Evolutionary conservation across 2,888 invertebrate genomes (phyloP).

Genomic region (Pyrrhia umbra): DNA sequence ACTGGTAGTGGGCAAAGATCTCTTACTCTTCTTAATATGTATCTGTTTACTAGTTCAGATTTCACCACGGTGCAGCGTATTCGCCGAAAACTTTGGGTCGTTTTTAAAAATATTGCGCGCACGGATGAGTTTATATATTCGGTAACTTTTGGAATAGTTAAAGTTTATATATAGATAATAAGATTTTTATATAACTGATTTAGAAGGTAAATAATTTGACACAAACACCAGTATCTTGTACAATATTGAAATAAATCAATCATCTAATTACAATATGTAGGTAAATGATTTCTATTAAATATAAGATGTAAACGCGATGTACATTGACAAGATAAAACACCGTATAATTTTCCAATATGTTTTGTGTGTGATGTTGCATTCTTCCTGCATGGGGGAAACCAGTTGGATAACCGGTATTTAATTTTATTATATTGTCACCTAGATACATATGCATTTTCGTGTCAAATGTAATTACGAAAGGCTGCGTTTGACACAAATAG

Average conservation of each 20-base stretch:
- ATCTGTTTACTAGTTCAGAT: too few relatives aligned
- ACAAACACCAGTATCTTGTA: not conserved
- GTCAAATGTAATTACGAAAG: not conserved
- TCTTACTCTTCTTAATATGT: too few relatives aligned
- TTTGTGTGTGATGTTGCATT: constrained; percentile 6
- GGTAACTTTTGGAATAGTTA: too few relatives aligned
- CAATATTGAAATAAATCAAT: constrained; percentile 26
- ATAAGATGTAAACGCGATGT: not conserved
- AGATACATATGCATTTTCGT: not conserved
- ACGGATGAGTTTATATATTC: too few relatives aligned
- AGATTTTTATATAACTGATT: too few relatives aligned
- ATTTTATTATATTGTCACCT: not conserved
- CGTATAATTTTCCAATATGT: constrained; percentile 33
- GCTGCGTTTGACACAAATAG: too few relatives aligned
- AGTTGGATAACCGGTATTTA: constrained; percentile 14
- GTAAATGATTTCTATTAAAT: not conserved
- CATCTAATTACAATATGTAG: constrained; percentile 1
- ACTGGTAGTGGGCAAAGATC: too few relatives aligned
- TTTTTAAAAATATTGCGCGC: too few relatives aligned
- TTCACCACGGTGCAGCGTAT: too few relatives aligned
- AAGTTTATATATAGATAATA: too few relatives aligned
- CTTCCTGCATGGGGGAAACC: constrained; percentile 9
- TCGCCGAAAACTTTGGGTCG: too few relatives aligned
- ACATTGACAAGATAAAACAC: constrained; percentile 7
- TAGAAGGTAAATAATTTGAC: too few relatives aligned